phyloP scores from a whole-genome alignment of 2,113 vertebrate genomes.

The Mustelus asterias region DNA sequence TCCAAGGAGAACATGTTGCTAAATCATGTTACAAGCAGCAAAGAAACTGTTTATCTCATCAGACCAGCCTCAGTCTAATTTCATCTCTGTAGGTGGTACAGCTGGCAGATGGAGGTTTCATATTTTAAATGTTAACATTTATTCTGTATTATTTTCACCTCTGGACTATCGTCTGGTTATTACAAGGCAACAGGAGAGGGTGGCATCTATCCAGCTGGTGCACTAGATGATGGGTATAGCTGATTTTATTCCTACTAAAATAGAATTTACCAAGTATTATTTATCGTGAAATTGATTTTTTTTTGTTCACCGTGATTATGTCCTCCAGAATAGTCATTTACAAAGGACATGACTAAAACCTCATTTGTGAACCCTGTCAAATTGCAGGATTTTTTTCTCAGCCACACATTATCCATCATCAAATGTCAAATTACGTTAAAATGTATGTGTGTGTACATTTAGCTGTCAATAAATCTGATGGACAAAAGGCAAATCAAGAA shows the following conservation, averaged over 20 bases:
- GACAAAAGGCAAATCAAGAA: background rate
- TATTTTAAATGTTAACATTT: conserved; percentile 20
- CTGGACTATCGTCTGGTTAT: background rate
- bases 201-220: background rate
- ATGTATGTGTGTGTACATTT: background rate
- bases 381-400: background rate
- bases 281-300: background rate
- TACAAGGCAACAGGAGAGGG: background rate
- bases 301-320: background rate
- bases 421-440: background rate
- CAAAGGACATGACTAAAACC: background rate
- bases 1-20: conserved; percentile 12
- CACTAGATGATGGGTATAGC: background rate
- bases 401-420: background rate
- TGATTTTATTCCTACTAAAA: background rate
- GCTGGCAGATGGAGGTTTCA: conserved; percentile 22
- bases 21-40: conserved; percentile 8
- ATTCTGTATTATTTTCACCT: conserved; percentile 19
- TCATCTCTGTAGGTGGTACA: conserved; percentile 11
- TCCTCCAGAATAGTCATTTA: background rate
- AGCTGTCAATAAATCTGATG: conserved; percentile 1
- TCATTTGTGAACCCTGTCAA: background rate
- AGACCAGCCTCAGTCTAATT: background rate
- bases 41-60: conserved; percentile 19
- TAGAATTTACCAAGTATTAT: background rate